Conservation (phyloP, 2,113 vertebrate genomes). For the Ceyx melanurus region DNA sequence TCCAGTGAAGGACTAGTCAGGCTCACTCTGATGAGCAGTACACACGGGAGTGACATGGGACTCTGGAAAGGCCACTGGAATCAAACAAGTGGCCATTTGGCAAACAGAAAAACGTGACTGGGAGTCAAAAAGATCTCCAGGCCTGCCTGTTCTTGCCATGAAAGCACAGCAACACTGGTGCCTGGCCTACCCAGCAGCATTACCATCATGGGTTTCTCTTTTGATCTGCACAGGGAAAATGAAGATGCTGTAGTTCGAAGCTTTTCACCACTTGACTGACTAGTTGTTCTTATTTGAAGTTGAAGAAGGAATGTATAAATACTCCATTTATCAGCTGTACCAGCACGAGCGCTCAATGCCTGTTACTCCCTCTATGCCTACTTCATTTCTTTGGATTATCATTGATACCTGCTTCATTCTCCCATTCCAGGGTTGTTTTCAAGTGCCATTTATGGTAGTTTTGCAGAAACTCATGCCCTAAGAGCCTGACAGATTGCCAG, state of each 20-base stretch:
- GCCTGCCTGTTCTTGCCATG: not conserved
- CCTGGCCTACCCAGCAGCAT: not conserved
- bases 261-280: not conserved
- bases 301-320: conserved; percentile 12
- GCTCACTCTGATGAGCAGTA: not conserved
- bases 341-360: not conserved
- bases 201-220: not conserved
- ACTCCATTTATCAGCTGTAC: not conserved
- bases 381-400: conserved; percentile 3
- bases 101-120: not conserved
- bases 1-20: not conserved
- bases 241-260: not conserved
- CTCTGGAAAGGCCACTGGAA: not conserved
- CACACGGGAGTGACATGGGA: not conserved
- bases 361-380: not conserved
- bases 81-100: not conserved
- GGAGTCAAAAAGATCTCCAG: not conserved
- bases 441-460: conserved; percentile 1
- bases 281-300: not conserved
- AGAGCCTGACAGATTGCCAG: conserved; percentile 29
- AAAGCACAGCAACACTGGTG: not conserved
- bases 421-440: conserved; percentile 2
- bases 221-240: not conserved
- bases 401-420: conserved; percentile 25
- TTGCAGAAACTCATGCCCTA: not conserved